phyloP scores from a whole-genome alignment of 2,113 vertebrate genomes.

The Alligator sinensis region DNA sequence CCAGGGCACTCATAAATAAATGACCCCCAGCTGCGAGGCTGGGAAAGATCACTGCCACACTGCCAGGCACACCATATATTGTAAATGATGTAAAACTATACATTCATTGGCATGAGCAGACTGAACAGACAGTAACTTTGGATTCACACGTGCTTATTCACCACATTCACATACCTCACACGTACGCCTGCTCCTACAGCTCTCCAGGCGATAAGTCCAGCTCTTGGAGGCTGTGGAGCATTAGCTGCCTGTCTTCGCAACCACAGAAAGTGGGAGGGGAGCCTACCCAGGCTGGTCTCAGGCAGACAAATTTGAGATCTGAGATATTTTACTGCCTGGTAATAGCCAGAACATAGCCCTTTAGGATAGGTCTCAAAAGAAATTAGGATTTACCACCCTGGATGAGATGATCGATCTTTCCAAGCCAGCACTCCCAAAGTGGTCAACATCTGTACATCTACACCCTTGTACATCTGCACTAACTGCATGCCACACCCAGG shows the following conservation, averaged over 20 bases:
- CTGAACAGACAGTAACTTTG: too few relatives aligned
- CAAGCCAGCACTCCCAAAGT: not conserved
- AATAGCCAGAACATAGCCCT: not conserved
- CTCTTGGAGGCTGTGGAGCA: not conserved
- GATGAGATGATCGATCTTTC: not conserved
- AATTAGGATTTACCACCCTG: accelerated
- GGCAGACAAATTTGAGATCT: not conserved
- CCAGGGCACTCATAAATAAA: too few relatives aligned
- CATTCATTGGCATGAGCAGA: too few relatives aligned
- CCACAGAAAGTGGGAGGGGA: not conserved
- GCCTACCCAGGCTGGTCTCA: not conserved
- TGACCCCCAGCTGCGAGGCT: too few relatives aligned
- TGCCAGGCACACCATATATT: too few relatives aligned
- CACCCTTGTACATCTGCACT: not conserved
- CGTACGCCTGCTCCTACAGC: not conserved
- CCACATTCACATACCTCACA: not conserved
- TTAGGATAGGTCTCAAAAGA: not conserved
- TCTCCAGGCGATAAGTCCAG: not conserved
- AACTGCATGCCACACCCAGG: too few relatives aligned
- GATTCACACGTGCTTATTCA: too few relatives aligned
- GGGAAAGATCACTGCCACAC: too few relatives aligned
- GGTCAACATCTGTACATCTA: not conserved
- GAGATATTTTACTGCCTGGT: not conserved
- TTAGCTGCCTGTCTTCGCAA: not conserved
- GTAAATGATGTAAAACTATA: too few relatives aligned